A percentile compares a stretch with the other conserved stretches of the same genome.
phyloP scores from a whole-genome alignment of 2,113 vertebrate species.

The Nansenia antarctica region DNA sequence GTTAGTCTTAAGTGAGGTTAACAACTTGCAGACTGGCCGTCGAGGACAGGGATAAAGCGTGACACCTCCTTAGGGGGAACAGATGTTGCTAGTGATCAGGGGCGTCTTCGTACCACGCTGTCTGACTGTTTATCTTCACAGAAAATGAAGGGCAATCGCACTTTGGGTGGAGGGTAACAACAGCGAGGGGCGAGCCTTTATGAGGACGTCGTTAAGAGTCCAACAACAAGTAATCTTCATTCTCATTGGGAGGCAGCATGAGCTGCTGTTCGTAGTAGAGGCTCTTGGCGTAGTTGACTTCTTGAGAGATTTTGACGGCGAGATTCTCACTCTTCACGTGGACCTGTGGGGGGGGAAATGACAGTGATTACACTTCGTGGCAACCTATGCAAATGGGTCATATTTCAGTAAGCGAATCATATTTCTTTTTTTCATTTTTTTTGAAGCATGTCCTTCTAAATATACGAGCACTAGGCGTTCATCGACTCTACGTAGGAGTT shows the following conservation, averaged over 20 bases:
- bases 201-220: constrained; percentile 77
- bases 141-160: neutral
- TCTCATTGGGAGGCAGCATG: constrained; percentile 87
- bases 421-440: no score
- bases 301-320: constrained; percentile 92
- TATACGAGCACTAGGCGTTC: no score
- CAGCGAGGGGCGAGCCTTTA: neutral
- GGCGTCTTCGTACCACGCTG: neutral
- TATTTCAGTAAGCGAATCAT: no score
- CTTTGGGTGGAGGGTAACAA: neutral
- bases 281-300: constrained; percentile 99
- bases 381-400: neutral
- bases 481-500: no score
- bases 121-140: no score
- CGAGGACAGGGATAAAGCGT: neutral
- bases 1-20: neutral
- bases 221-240: constrained; percentile 82
- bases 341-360: constrained; percentile 74
- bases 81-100: neutral
- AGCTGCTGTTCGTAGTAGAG: constrained; percentile 98
- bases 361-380: neutral
- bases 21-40: neutral
- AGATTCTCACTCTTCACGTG: constrained; percentile 91
- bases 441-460: no score
- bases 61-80: neutral